A percentile compares a stretch with the other conserved stretches of the same genome.
phyloP scores from a whole-genome alignment of 2,888 invertebrate genomes.

The Tridacna gigas region DNA sequence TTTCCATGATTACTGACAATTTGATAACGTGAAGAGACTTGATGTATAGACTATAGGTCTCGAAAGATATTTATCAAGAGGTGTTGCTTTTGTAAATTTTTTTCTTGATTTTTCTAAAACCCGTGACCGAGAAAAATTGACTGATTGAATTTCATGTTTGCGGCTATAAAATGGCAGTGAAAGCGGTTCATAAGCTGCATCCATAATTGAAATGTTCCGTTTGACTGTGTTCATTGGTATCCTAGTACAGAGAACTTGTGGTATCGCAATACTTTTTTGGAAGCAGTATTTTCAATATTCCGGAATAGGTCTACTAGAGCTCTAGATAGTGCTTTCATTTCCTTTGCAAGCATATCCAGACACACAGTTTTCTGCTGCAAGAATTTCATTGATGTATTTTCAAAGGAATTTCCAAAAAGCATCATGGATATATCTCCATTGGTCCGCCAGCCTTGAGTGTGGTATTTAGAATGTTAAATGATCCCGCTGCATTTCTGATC shows the following conservation, averaged over 20 bases:
- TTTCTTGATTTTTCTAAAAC: conserved; percentile 45
- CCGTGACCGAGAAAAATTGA: conserved; percentile 42
- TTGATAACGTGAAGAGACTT: conserved; percentile 39
- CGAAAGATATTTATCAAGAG: conserved; percentile 57
- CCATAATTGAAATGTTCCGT: conserved; percentile 62
- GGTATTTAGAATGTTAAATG: conserved; percentile 66
- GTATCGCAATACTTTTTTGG: conserved; percentile 15
- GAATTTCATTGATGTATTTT: conserved; percentile 60
- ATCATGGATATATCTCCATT: conserved; percentile 70
- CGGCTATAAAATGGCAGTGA: conserved; percentile 39
- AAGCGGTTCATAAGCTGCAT: conserved; percentile 50
- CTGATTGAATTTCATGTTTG: neutral
- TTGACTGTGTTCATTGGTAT: conserved; percentile 65
- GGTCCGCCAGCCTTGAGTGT: conserved; percentile 66
- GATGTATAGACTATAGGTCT: conserved; percentile 35
- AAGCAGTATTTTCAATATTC: conserved; percentile 34
- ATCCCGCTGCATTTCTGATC: conserved; percentile 69
- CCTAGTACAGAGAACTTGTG: conserved; percentile 54
- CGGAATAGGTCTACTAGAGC: conserved; percentile 58
- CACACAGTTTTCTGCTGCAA: conserved; percentile 49
- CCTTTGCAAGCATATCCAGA: conserved; percentile 68
- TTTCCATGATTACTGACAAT: conserved; percentile 50
- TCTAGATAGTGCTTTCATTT: conserved; percentile 59
- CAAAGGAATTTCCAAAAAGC: conserved; percentile 62
- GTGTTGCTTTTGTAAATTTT: conserved; percentile 44